Percentiles rank a stretch among this genome's conserved stretches.
Conservation (phyloP, 2,113 vertebrate species). For the Pollachius pollachius region DNA sequence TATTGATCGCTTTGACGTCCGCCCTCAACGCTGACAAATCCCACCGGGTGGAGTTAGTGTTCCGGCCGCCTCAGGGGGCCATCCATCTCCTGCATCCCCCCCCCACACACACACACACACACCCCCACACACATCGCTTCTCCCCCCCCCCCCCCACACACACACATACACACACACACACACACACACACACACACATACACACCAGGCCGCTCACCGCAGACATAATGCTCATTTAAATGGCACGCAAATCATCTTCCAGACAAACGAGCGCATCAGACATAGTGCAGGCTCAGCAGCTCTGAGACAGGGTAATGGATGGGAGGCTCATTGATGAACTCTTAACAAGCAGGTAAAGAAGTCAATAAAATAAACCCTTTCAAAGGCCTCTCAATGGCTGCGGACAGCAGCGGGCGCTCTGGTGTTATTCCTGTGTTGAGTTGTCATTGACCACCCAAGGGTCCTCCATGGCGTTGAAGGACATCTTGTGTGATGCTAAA, state of each 20-base stretch:
- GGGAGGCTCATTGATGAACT: neutral
- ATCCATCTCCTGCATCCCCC: slow-evolving; percentile 46
- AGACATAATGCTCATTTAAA: slow-evolving; percentile 62
- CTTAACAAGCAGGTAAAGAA: neutral
- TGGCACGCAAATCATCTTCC: slow-evolving; percentile 54
- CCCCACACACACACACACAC: slow-evolving; percentile 9
- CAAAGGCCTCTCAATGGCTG: neutral
- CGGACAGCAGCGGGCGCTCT: too few species aligned
- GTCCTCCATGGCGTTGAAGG: neutral
- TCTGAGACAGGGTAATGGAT: slow-evolving; percentile 1
- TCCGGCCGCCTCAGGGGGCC: slow-evolving; percentile 36
- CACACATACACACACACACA: neutral
- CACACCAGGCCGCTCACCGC: slow-evolving; percentile 32
- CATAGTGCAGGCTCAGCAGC: slow-evolving; percentile 23
- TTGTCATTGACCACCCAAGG: neutral
- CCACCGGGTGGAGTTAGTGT: slow-evolving; percentile 38
- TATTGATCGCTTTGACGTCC: slow-evolving; percentile 62
- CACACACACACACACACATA: too few species aligned
- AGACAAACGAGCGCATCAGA: slow-evolving; percentile 38
- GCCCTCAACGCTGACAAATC: slow-evolving; percentile 58
- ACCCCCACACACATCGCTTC: too few species aligned
- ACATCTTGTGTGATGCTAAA: neutral
- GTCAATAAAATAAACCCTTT: neutral
- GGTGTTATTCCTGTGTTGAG: too few species aligned
- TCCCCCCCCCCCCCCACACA: slow-evolving; percentile 1